Conservation (phyloP, 2,888 invertebrate genomes). For the Phalera bucephala region DNA sequence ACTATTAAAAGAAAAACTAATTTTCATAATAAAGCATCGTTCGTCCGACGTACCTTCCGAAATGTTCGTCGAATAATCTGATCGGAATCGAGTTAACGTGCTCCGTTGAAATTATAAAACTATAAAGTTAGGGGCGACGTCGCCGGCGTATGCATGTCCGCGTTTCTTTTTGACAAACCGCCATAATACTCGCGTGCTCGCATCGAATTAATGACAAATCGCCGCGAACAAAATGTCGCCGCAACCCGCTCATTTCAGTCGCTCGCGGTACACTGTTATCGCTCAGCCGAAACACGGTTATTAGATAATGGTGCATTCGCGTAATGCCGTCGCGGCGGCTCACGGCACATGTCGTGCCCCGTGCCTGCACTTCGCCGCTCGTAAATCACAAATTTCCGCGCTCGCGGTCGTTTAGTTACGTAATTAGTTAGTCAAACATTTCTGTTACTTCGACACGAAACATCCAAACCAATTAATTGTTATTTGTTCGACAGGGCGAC, state of each 20-base stretch:
- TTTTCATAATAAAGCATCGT: conserved; percentile 77
- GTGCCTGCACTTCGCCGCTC: conserved; percentile 51
- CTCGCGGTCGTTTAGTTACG: conserved; percentile 42
- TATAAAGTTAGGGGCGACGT: conserved; percentile 75
- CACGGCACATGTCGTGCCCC: conserved; percentile 75
- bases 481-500: conserved; percentile 84
- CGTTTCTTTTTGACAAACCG: conserved; percentile 72
- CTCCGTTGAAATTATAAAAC: conserved; percentile 75
- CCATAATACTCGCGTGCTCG: conserved; percentile 76
- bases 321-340: conserved; percentile 55
- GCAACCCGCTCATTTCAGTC: conserved; percentile 72
- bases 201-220: conserved; percentile 75
- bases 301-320: conserved; percentile 75
- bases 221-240: conserved; percentile 67
- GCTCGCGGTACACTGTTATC: conserved; percentile 57
- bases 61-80: conserved; percentile 62
- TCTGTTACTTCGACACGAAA: conserved; percentile 45
- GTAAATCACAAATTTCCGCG: conserved; percentile 63
- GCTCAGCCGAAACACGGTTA: conserved; percentile 68
- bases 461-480: conserved; percentile 25
- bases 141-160: conserved; percentile 71
- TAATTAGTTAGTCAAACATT: conserved; percentile 64
- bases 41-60: conserved; percentile 36
- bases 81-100: conserved; percentile 78
- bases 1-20: conserved; percentile 79